Conservation (phyloP, 2,797 vertebrate genomes). For the Channa striata region DNA sequence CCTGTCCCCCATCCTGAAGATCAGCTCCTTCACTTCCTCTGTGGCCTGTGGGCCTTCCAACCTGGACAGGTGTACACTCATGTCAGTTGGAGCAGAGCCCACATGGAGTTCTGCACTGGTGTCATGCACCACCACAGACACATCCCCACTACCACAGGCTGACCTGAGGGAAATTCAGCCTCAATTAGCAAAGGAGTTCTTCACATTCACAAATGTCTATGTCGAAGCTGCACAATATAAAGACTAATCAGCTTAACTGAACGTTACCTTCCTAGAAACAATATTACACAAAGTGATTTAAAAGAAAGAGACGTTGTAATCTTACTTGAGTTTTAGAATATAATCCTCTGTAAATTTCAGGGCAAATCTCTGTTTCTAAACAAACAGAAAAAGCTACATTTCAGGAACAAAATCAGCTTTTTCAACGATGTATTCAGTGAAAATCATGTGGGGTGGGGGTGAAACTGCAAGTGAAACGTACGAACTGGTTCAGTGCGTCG, state of each 20-base stretch:
- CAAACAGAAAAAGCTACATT: constrained; percentile 10
- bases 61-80: constrained; percentile 59
- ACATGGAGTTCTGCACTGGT: constrained; percentile 59
- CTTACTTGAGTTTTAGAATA: constrained; percentile 77
- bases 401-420: not conserved
- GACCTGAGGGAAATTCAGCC: constrained; percentile 51
- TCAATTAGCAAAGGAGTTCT: not conserved
- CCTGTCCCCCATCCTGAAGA: constrained; percentile 81
- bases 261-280: not conserved
- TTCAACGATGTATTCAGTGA: not conserved
- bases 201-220: not conserved
- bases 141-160: constrained; percentile 59
- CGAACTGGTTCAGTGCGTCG: constrained; percentile 64
- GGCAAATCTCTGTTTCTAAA: constrained; percentile 67
- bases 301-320: not conserved
- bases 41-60: constrained; percentile 58
- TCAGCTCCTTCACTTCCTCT: constrained; percentile 76
- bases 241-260: not conserved
- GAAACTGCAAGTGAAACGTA: constrained; percentile 49
- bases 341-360: constrained; percentile 77
- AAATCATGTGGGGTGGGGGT: not conserved
- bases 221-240: too few relatives aligned
- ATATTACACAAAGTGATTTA: not conserved
- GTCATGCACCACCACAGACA: constrained; percentile 62
- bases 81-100: constrained; percentile 38